Base-by-base conservation (phyloP, 2,888 invertebrate species). In the Conus canariensis region DNA sequence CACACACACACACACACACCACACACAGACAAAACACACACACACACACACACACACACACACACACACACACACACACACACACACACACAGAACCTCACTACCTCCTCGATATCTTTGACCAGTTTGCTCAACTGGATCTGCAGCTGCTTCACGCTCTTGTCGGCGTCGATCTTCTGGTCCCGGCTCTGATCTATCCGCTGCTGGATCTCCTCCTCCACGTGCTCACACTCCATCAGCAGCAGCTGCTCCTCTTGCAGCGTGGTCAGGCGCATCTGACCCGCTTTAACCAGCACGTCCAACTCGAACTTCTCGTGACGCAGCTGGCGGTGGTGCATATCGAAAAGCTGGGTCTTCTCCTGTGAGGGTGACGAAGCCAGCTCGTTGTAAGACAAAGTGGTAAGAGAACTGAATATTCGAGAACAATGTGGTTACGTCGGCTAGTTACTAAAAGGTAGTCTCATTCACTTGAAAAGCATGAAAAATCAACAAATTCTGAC, bases 261-360 rank as follows among this genome's bases (percentile, higher is more conserved):
- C 16, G 85, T 85, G 74, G 60, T 89, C 25, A 77, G 59, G 0
- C 85, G n/a, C 30, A 89, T 70, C 12, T 85, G 19, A 0, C 70
- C 70, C 74, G 25, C 7, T n/a, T 89, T 74, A 22, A 59, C 70
- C 56, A 70, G 10, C 6, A 89, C 67, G 85, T 89, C 89, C 64
- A 89, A 25, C n/a, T 19, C 25, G 85, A 85, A 85, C 74, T 89
- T 89, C 25, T 89, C 89, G 74, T 89, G 89, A 8, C 85, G 70
- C 30, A 89, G 74, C 59, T 59, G 25, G 14, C 89, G 89, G 74
- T 89, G 89, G 12, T n/a, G n/a, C 58, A 89, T 70, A 74, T 89
- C 89, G 74, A 89, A 89, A 16, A 64, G 25, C 30, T 1, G 6
- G 22, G 22, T 85, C 59, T n/a, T 89, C 16, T 67, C 67, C 86